A percentile compares a stretch with the other conserved stretches of the same genome.
These are phyloP conservation scores for Cephus pulcher DNA, from an alignment of 2,888 invertebrate genomes.

Conservation along the genomic window DNA sequence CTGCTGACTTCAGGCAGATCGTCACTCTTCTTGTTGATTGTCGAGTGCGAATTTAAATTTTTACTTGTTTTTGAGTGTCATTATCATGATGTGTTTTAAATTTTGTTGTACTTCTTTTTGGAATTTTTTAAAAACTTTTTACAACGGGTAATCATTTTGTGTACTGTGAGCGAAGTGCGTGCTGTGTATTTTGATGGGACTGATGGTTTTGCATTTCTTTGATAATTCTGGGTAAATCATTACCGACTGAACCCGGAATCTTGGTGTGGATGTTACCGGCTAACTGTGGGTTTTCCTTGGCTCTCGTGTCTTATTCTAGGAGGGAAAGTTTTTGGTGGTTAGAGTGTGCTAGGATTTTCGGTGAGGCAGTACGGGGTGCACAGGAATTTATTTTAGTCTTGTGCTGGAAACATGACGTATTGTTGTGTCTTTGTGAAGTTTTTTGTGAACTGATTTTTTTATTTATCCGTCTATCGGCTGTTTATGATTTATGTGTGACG, in stretches of 20 bases:
- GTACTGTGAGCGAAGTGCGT: neutral
- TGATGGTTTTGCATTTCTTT: neutral
- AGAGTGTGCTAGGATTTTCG: neutral
- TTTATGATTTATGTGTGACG: neutral
- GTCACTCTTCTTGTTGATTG: neutral
- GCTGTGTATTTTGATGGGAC: neutral
- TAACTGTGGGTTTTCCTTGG: neutral
- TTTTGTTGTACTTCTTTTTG: neutral
- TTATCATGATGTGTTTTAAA: neutral
- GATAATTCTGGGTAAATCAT: neutral
- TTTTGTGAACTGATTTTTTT: neutral
- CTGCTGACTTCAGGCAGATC: neutral
- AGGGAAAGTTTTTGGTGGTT: neutral
- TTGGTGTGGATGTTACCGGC: neutral
- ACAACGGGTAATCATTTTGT: neutral
- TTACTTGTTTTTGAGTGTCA: neutral
- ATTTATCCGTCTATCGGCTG: neutral
- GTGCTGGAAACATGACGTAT: neutral
- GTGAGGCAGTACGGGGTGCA: neutral
- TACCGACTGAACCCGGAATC: neutral
- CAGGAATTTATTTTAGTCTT: neutral
- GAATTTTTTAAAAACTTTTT: neutral
- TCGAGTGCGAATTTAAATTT: neutral
- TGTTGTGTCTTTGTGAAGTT: neutral
- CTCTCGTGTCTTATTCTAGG: neutral